Base-by-base conservation (phyloP, 1,140 invertebrate species). In the Portunus trituberculatus region DNA sequence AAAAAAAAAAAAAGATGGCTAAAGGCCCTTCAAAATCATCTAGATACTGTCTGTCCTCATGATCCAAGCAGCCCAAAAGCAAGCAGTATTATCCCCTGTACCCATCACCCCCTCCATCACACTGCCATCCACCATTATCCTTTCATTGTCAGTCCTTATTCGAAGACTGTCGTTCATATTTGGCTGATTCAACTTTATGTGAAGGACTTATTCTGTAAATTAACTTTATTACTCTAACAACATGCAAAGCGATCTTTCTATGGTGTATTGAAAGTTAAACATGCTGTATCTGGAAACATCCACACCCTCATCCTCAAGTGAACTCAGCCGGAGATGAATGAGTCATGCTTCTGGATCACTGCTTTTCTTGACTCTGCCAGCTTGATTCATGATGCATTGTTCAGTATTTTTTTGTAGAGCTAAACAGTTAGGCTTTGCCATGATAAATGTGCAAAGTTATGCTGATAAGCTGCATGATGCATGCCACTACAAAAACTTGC, bases 391-490 rank as follows among this genome's bases (percentile, higher is more conserved):
- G 12, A 28, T 87, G 31, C 25, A 16, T 39, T 87, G 84, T 87
- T 39, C 14, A 20, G 12, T 87, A 32, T 46, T 25, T 12, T 12
- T 91, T 76, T 91, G 52, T 76, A 76, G 90, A 91, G 14, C 29
- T 76, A 10, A 91, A 76, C 8, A 91, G 14, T 76, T 76, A 20
- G 67, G 67, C 67, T 76, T 76, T 76, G 67, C 67, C 25, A 20
- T n/a, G 3, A 76, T 76, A 7, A 76, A n/a, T 76, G 67, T 76
- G n/a, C 67, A 12, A 59, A 76, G 20, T 76, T 76, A n/a, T n/a
- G 20, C 16, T n/a, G 67, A 25, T 76, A 7, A 76, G 20, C 4
- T 91, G 90, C 90, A 91, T 91, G 90, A 91, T 91, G 90, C 90
- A 91, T 91, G 90, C 39, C 31, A 59, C 90, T 76, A n/a, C 90